Evolutionary conservation across 2,113 vertebrate genomes (phyloP), one percentile per base, ranked within the genome.

Genomic region (Engystomops pustulosus): DNA sequence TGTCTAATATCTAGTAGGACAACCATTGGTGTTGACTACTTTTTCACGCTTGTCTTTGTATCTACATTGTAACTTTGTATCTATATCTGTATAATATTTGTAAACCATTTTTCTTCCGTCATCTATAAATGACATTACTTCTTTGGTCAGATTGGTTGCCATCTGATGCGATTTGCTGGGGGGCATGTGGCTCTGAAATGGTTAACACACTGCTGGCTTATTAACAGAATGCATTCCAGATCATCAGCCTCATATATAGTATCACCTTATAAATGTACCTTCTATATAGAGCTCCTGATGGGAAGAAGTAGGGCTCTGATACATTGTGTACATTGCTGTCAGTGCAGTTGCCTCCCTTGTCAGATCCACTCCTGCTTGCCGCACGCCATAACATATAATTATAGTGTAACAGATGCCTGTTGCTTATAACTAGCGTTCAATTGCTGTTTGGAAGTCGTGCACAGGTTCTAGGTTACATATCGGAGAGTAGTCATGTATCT

Each of bases 321-420:
- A 34, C 34, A 27, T n/a, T 60, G 51, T 78, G 53, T 78, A 38
- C 25, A n/a, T 20, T 34, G 27, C 72, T 76, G 49, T 58, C 53
- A 78, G 30, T 23, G 17, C 30, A 36, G 75, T 78, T 17, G 18
- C 51, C 75, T 78, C 51, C 75, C 75, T 58, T 27, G 20, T 60
- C 51, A 60, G 12, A 38, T 17, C 44, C 51, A 15, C 30, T 78
- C 20, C 75, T 17, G 53, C 51, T 25, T 78, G 30, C 75, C 55
- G 51, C 34, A 38, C 49, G 11, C 32, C 53, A 78, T 60, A 78
- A 44, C 51, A 41, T 77, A 45, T 79, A 41, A 79, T 79, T 79
- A 44, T 51, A 65, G 55, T 60, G 76, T 79, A 79, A 79, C 77
- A 79, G 77, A 77, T 79, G 58, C 38, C 77, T 79, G 58, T 65